Conservation (phyloP, 2,888 invertebrate genomes). For the Carpatolechia fugitivella region DNA sequence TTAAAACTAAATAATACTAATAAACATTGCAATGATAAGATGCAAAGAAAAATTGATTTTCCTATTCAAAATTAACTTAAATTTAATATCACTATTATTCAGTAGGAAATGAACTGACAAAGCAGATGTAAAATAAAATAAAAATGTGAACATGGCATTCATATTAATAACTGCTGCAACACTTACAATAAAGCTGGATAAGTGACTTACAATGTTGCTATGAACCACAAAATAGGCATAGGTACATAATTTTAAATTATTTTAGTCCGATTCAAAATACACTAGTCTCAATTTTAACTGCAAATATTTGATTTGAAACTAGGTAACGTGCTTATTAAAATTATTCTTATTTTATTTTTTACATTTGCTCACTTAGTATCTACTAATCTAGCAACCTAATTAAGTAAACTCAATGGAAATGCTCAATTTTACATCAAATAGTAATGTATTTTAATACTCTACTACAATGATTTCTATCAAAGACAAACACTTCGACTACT, state of each 20-base stretch:
- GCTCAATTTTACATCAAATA: conserved; percentile 12
- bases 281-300: not conserved
- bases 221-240: too few relatives aligned
- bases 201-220: not conserved
- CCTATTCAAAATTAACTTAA: conserved; percentile 40
- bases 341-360: conserved; percentile 19
- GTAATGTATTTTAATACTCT: conserved; percentile 8
- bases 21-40: not conserved
- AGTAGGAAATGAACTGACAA: conserved; percentile 67
- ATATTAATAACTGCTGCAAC: too few relatives aligned
- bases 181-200: too few relatives aligned
- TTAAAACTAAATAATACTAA: not conserved
- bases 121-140: conserved; percentile 38
- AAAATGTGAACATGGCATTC: conserved; percentile 17
- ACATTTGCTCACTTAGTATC: conserved; percentile 17
- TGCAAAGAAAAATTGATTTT: conserved; percentile 16
- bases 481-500: conserved; percentile 22
- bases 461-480: not conserved
- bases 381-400: not conserved
- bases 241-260: too few relatives aligned
- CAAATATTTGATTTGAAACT: conserved; percentile 15
- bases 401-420: conserved; percentile 14
- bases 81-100: conserved; percentile 70
- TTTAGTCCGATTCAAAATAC: too few relatives aligned
- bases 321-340: conserved; percentile 14